Evolutionary conservation across 2,113 vertebrate species (phyloP).

Genomic region (Melanocharis versteri): DNA sequence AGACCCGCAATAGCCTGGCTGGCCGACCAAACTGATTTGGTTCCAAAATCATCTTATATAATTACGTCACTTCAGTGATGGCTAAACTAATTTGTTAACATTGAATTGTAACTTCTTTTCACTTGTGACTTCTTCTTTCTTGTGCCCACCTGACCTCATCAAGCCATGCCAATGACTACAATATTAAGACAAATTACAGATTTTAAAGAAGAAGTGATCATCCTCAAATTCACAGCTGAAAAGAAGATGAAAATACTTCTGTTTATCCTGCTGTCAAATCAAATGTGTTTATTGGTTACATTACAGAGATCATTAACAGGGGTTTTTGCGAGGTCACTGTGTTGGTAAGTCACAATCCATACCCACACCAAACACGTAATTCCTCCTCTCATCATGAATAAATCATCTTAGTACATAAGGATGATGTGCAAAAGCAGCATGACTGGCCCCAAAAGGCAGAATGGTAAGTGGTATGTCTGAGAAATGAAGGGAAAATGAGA

Average conservation of each 20-base stretch:
- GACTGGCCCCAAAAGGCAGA: not conserved
- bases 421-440: not conserved
- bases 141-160: not conserved
- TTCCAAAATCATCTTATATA: not conserved
- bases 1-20: rapidly evolving
- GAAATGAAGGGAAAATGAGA: not conserved
- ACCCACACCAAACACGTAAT: not conserved
- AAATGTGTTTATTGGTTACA: not conserved
- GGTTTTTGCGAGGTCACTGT: not conserved
- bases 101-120: not conserved
- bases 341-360: not conserved
- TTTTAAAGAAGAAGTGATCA: not conserved
- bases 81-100: not conserved
- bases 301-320: not conserved
- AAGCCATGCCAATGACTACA: not conserved
- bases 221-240: not conserved
- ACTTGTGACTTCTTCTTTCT: not conserved
- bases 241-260: not conserved
- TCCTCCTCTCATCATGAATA: not conserved
- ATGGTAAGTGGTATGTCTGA: not conserved
- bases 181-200: not conserved
- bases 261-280: not conserved
- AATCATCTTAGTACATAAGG: not conserved
- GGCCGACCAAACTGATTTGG: not conserved
- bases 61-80: not conserved